Conservation (phyloP, 2,113 vertebrate genomes). For the Strigops habroptila region DNA sequence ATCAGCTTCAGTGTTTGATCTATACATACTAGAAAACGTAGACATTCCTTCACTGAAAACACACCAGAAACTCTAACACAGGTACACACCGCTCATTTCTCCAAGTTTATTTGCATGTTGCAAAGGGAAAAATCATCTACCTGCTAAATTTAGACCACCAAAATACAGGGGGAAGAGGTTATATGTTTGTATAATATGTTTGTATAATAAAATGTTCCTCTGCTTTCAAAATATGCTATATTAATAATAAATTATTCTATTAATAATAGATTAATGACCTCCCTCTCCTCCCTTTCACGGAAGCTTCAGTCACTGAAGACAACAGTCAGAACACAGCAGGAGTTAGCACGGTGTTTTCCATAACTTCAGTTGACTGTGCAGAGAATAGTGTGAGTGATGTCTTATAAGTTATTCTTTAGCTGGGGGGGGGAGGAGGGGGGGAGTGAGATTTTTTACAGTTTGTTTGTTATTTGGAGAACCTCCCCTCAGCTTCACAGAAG, state of each 20-base stretch:
- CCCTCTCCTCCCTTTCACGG: not conserved
- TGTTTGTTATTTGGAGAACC: not conserved
- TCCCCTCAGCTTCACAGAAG: not conserved
- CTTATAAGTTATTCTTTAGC: not conserved
- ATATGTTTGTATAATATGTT: not conserved
- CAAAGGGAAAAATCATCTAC: not conserved
- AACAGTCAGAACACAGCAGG: not conserved
- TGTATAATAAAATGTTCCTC: not conserved
- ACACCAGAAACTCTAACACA: fast-evolving
- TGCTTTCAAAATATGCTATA: not conserved
- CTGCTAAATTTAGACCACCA: not conserved
- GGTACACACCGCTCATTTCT: not conserved
- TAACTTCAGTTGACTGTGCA: not conserved
- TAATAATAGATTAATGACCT: slow-evolving; percentile 4
- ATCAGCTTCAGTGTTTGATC: not conserved
- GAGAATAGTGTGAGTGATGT: not conserved
- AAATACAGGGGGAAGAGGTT: not conserved
- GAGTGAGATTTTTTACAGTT: not conserved
- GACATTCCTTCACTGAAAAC: not conserved
- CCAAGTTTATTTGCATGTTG: not conserved
- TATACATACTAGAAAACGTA: fast-evolving
- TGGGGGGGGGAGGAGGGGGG: too few relatives aligned
- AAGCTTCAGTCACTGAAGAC: not conserved
- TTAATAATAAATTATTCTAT: slow-evolving; percentile 13
- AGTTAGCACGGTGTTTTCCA: not conserved